Conservation (phyloP, 2,797 vertebrate species). For the Cynopterus sphinx region DNA sequence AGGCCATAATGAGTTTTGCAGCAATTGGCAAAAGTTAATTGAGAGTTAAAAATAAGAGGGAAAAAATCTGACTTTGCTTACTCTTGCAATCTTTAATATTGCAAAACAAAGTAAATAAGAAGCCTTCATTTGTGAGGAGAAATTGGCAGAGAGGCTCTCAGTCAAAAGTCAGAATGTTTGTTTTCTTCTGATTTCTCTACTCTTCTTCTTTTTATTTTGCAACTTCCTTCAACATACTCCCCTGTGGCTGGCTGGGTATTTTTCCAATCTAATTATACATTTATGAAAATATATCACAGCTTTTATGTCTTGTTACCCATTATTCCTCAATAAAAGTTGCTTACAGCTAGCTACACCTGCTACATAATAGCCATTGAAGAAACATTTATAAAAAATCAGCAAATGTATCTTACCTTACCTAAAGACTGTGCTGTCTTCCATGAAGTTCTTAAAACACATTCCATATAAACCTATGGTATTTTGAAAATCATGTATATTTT, state of each 20-base stretch:
- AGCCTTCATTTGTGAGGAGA: not conserved
- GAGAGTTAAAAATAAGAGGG: not conserved
- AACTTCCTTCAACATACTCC: not conserved
- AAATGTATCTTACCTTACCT: not conserved
- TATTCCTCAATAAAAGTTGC: not conserved
- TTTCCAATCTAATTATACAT: not conserved
- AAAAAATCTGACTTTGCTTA: conserved; percentile 13
- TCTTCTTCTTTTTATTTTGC: conserved; percentile 29
- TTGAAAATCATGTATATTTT: conserved; percentile 4
- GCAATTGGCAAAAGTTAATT: not conserved
- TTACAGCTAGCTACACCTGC: not conserved
- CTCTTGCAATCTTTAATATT: conserved; percentile 55
- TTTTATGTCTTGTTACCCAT: not conserved
- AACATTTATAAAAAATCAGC: conserved; percentile 32
- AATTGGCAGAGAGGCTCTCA: conserved; percentile 35
- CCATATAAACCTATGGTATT: not conserved
- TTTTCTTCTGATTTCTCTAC: not conserved
- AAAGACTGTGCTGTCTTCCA: conserved; percentile 14
- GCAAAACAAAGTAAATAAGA: conserved; percentile 25
- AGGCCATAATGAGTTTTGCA: not conserved
- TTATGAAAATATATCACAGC: not conserved
- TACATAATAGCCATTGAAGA: not conserved
- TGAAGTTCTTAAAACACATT: not conserved
- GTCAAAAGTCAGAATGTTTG: conserved; percentile 51
- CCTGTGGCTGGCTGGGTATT: not conserved